Percentiles rank a stretch among this genome's conserved stretches.
These are phyloP conservation scores for Mixornis gularis DNA, from an alignment of 2,113 vertebrate species.

Conservation along the genomic window DNA sequence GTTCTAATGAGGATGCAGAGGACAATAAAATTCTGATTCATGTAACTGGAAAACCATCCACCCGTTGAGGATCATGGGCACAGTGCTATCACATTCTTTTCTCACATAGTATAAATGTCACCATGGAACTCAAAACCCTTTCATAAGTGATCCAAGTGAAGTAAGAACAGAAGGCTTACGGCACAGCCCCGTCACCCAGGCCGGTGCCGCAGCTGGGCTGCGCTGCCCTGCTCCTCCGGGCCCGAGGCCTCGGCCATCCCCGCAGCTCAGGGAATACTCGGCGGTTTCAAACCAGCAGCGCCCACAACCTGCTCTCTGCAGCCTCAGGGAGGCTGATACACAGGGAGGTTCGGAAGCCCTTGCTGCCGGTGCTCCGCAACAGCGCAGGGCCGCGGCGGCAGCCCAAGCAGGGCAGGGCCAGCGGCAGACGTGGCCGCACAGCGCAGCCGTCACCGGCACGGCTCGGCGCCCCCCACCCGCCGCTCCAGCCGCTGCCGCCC, in stretches of 20 bases:
- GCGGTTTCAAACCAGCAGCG: background rate
- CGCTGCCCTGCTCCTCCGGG: background rate
- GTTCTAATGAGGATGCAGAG: rapidly evolving
- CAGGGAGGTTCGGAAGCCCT: rapidly evolving
- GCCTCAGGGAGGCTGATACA: rapidly evolving
- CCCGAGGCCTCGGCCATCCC: background rate
- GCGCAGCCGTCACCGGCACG: background rate
- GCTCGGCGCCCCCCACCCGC: background rate
- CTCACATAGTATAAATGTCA: background rate
- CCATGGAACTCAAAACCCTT: background rate
- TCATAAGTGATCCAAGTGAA: rapidly evolving
- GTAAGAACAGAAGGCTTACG: rapidly evolving
- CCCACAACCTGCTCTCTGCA: rapidly evolving
- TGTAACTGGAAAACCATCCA: background rate
- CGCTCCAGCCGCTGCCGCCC: no score
- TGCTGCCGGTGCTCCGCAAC: rapidly evolving
- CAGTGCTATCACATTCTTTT: background rate
- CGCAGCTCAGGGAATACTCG: background rate
- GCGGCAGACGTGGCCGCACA: background rate
- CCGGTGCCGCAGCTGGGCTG: background rate
- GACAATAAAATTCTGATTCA: background rate
- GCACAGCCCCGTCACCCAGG: background rate
- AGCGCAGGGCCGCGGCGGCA: background rate
- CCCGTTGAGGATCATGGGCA: background rate
- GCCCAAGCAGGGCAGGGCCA: background rate